A percentile compares a stretch with the other conserved stretches of the same genome.
Evolutionary conservation across 2,113 vertebrate species (phyloP).

Genomic region (Podiceps cristatus): DNA sequence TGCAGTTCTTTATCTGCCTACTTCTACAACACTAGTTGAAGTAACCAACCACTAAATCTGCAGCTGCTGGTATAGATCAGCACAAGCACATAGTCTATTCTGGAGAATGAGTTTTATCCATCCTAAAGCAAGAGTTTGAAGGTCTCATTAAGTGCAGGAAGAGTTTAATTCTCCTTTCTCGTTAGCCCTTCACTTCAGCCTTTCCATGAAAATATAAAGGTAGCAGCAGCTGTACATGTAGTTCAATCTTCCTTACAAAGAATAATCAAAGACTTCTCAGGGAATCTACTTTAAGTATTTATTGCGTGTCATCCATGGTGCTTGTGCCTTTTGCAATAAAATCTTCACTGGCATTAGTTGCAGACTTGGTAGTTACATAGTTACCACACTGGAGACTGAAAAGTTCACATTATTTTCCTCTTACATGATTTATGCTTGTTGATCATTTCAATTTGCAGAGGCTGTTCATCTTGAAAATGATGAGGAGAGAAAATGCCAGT

Average conservation of each 20-base stretch:
- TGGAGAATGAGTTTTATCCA: background rate
- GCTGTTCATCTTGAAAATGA: background rate
- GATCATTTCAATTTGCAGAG: background rate
- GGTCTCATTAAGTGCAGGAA: background rate
- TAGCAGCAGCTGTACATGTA: rapidly evolving
- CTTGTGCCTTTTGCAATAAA: background rate
- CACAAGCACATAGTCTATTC: background rate
- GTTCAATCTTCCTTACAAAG: background rate
- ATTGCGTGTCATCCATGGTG: background rate
- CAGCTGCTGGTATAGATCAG: background rate
- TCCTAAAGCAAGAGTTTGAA: background rate
- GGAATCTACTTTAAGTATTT: background rate
- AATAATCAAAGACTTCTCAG: background rate
- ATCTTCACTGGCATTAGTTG: background rate
- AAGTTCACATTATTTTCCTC: background rate
- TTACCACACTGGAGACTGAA: background rate
- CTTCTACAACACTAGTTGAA: background rate
- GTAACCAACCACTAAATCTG: background rate
- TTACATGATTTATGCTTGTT: background rate
- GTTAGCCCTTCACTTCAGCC: background rate
- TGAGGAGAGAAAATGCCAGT: background rate
- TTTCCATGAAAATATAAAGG: background rate
- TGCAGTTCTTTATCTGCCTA: background rate
- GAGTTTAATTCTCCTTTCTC: background rate
- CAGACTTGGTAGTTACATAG: background rate